Conservation (phyloP, 2,888 invertebrate genomes). For the Tachina fera region DNA sequence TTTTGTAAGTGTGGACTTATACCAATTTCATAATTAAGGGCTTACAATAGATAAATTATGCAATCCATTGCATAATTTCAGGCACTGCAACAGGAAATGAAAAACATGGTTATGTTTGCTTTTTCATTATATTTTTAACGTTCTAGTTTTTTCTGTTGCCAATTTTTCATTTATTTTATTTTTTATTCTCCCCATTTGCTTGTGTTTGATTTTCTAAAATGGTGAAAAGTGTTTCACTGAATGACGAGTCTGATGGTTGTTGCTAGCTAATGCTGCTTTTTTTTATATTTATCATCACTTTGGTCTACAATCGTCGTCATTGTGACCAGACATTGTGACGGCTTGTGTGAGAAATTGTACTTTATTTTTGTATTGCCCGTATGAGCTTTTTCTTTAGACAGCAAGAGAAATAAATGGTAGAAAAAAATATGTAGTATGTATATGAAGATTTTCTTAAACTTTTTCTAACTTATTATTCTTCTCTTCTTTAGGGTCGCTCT, state of each 20-base stretch:
- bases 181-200: neutral
- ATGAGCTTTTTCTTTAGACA: conserved; percentile 23
- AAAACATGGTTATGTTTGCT: conserved; percentile 46
- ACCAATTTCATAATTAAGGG: no score
- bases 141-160: conserved; percentile 33
- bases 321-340: conserved; percentile 67
- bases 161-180: conserved; percentile 30
- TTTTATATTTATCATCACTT: conserved; percentile 38
- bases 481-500: neutral
- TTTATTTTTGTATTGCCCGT: neutral
- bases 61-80: conserved; percentile 66
- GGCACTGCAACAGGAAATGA: conserved; percentile 63
- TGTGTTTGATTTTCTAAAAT: conserved; percentile 42
- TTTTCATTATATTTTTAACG: conserved; percentile 16
- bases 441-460: neutral
- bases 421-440: neutral
- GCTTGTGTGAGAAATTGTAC: conserved; percentile 42
- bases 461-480: neutral
- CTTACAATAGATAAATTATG: neutral
- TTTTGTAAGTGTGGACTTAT: no score
- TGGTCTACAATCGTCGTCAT: conserved; percentile 54
- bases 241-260: conserved; percentile 37
- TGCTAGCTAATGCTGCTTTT: conserved; percentile 59
- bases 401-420: conserved; percentile 26
- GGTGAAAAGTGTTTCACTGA: conserved; percentile 41